Evolutionary conservation across 1,140 invertebrate species (phyloP).

Genomic region (Cepaea nemoralis): DNA sequence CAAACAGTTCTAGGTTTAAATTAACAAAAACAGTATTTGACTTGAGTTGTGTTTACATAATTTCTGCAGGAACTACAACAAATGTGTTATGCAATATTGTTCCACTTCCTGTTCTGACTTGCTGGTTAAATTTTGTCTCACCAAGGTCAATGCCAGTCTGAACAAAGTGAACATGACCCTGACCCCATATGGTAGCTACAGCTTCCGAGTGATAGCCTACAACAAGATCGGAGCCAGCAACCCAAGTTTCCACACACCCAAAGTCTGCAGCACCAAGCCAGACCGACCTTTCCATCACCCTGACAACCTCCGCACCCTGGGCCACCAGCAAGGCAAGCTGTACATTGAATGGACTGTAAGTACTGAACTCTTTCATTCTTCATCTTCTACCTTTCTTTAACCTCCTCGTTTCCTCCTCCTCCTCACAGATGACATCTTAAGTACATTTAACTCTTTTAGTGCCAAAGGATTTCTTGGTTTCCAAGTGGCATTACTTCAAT

Average conservation of each 20-base stretch:
- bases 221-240: slow-evolving; percentile 88
- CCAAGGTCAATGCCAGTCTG: slow-evolving; percentile 47
- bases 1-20: no score
- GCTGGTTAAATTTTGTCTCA: no score
- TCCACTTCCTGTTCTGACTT: no score
- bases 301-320: slow-evolving; percentile 91
- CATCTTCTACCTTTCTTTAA: neutral
- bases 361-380: neutral
- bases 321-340: slow-evolving; percentile 88
- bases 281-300: slow-evolving; percentile 95
- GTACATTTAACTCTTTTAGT: no score
- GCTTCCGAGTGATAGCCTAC: slow-evolving; percentile 91
- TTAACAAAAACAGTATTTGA: no score
- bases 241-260: slow-evolving; percentile 56
- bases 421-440: no score
- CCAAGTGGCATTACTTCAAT: no score
- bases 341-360: slow-evolving; percentile 92
- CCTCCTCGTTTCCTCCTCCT: no score
- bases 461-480: no score
- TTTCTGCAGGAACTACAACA: no score
- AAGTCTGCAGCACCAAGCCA: slow-evolving; percentile 74
- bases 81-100: no score
- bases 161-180: slow-evolving; percentile 52
- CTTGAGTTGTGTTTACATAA: no score
- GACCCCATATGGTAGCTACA: slow-evolving; percentile 93